Evolutionary conservation across 1,140 invertebrate genomes (phyloP).

Genomic region (Brachionus plicatilis): DNA sequence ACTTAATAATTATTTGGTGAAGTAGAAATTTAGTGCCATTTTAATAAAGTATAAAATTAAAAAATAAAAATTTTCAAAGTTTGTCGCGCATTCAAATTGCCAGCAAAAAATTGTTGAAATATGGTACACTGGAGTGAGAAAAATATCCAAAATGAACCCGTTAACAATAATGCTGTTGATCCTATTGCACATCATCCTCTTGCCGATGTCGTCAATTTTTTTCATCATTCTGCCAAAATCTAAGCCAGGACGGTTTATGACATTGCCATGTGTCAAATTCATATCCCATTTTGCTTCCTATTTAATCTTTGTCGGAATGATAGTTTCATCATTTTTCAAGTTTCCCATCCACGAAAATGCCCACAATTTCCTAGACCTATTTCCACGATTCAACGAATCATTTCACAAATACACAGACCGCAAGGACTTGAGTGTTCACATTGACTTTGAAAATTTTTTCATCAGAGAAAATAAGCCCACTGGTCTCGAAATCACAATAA

Average conservation of each 20-base stretch:
- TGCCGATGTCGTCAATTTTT: background rate
- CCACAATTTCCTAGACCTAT: background rate
- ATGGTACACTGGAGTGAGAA: constrained; percentile 40
- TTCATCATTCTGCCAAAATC: constrained; percentile 19
- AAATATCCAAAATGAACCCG: constrained; percentile 39
- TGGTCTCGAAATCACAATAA: constrained; percentile 6
- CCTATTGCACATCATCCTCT: background rate
- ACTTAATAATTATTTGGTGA: too few relatives aligned
- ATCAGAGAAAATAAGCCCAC: constrained; percentile 6
- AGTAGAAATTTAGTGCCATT: too few relatives aligned
- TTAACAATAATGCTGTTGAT: background rate
- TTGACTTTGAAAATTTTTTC: constrained; percentile 24
- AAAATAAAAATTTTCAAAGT: background rate
- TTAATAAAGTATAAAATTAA: too few relatives aligned
- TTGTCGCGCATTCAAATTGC: constrained; percentile 43
- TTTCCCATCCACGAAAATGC: background rate
- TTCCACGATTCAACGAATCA: background rate
- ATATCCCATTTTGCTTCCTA: constrained; percentile 60
- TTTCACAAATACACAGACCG: background rate
- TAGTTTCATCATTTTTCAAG: constrained; percentile 52
- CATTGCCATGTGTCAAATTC: constrained; percentile 52
- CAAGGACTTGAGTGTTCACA: background rate
- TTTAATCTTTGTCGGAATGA: constrained; percentile 62
- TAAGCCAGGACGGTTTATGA: constrained; percentile 43
- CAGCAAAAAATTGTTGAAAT: constrained; percentile 43